phyloP scores from a whole-genome alignment of 2,888 invertebrate genomes.

The Hermodice carunculata region DNA sequence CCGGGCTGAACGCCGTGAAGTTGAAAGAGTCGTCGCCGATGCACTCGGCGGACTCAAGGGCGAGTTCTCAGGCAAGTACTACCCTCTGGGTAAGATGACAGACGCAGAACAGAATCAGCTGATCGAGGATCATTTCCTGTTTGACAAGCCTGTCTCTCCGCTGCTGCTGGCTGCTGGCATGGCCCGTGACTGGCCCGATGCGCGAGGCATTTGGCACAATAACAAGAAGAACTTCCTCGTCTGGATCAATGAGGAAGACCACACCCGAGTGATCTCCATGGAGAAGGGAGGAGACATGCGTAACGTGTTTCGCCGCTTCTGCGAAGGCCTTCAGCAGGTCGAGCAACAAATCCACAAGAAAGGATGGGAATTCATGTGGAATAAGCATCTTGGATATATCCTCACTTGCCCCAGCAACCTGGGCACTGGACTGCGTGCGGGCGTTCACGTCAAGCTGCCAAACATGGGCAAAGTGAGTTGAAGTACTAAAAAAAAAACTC shows the following conservation, averaged over 20 bases:
- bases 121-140: slow-evolving; percentile 37
- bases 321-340: slow-evolving; percentile 40
- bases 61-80: slow-evolving; percentile 35
- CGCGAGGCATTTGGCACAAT: slow-evolving; percentile 75
- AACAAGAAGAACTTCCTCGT: slow-evolving; percentile 40
- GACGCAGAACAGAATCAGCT: slow-evolving; percentile 36
- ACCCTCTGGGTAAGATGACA: slow-evolving; percentile 33
- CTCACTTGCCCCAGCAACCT: slow-evolving; percentile 36
- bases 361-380: slow-evolving; percentile 35
- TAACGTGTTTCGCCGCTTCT: slow-evolving; percentile 44
- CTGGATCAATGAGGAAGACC: slow-evolving; percentile 41
- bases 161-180: slow-evolving; percentile 25
- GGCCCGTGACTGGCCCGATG: slow-evolving; percentile 42
- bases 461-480: too few relatives aligned
- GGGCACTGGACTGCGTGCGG: slow-evolving; percentile 85
- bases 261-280: slow-evolving; percentile 42
- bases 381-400: slow-evolving; percentile 32
- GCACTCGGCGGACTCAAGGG: slow-evolving; percentile 28
- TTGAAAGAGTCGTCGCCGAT: slow-evolving; percentile 31
- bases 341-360: slow-evolving; percentile 14
- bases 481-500: too few relatives aligned
- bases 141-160: slow-evolving; percentile 39
- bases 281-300: slow-evolving; percentile 41
- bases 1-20: slow-evolving; percentile 42
- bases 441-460: slow-evolving; percentile 63